Percentiles rank a stretch among this genome's conserved stretches.
These are phyloP conservation scores for Xenops minutus DNA, from an alignment of 2,797 vertebrate genomes.

Conservation along the genomic window DNA sequence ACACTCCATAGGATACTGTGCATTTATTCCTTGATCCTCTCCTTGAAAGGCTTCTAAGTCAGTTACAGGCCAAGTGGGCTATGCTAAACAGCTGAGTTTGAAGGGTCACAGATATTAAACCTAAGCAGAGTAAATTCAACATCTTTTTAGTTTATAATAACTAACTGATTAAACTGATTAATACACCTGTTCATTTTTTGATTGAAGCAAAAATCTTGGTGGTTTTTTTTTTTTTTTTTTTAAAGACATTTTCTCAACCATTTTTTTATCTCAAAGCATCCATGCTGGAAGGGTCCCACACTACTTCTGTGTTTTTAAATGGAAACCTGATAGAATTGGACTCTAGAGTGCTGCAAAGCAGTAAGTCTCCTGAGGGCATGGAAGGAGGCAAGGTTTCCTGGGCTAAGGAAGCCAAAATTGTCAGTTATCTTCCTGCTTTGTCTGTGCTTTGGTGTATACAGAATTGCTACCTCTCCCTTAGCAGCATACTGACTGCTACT, in stretches of 20 bases:
- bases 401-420: not conserved
- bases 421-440: not conserved
- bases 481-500: not conserved
- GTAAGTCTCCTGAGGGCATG: not conserved
- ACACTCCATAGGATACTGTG: rapidly evolving
- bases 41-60: not conserved
- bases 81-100: not conserved
- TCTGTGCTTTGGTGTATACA: not conserved
- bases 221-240: not conserved
- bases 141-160: not conserved
- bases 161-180: not conserved
- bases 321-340: not conserved
- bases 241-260: not conserved
- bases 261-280: not conserved
- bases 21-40: not conserved
- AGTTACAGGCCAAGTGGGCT: not conserved
- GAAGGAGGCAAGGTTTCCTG: not conserved
- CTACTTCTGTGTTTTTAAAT: not conserved
- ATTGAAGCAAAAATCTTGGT: not conserved
- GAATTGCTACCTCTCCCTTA: not conserved
- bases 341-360: not conserved
- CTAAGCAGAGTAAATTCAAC: not conserved
- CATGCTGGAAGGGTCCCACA: not conserved
- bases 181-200: not conserved
- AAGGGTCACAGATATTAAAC: not conserved